Conservation (phyloP, 2,113 vertebrate species). For the Parus major region DNA sequence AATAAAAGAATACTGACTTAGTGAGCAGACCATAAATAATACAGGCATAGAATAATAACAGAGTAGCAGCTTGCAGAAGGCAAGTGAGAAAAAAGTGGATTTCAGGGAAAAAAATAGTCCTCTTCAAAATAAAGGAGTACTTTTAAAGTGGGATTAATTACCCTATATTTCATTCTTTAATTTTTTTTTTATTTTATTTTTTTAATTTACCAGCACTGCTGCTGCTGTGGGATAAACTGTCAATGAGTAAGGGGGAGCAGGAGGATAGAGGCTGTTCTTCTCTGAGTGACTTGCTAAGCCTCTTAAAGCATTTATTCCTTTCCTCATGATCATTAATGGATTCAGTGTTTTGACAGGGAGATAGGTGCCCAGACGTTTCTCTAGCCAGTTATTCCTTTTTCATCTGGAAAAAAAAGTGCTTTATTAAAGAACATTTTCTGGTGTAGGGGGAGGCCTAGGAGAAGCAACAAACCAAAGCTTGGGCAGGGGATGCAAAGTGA, state of each 20-base stretch:
- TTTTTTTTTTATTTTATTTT: neutral
- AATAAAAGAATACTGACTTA: neutral
- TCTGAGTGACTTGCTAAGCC: conserved; percentile 5
- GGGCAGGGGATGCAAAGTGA: neutral
- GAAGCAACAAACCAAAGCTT: neutral
- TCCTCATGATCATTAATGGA: neutral
- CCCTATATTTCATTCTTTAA: neutral
- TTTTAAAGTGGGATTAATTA: neutral
- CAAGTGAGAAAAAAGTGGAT: neutral
- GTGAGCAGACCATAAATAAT: conserved; percentile 27
- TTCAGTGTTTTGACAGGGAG: neutral
- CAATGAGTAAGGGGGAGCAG: neutral
- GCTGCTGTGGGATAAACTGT: neutral
- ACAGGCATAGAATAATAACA: neutral
- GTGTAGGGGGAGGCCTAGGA: neutral
- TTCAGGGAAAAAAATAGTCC: neutral
- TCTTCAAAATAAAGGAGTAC: neutral
- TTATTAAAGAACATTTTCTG: neutral
- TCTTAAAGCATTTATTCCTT: conserved; percentile 40
- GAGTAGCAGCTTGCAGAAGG: neutral
- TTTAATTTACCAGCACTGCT: neutral
- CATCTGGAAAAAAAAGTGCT: neutral
- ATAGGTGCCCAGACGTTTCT: neutral
- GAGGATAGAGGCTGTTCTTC: neutral
- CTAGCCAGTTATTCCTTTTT: neutral